phyloP scores from a whole-genome alignment of 1,140 invertebrate species.

The Pissodes strobi region DNA sequence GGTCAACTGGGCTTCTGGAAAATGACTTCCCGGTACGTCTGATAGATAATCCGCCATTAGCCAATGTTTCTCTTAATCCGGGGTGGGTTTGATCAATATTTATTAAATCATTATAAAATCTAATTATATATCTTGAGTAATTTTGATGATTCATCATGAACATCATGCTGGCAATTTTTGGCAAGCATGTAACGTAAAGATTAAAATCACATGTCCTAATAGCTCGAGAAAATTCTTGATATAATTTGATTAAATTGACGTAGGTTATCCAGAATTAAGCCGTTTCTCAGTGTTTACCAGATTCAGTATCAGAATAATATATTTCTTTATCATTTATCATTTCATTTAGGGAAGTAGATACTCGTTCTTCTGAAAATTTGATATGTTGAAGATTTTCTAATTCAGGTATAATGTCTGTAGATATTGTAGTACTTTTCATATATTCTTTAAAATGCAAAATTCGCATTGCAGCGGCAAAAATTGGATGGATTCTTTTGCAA shows the following conservation, averaged over 20 bases:
- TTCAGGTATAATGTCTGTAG: neutral
- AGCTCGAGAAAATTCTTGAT: neutral
- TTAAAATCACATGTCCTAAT: neutral
- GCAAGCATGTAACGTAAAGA: neutral
- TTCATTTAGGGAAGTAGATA: neutral
- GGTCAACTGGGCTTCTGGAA: too few species aligned
- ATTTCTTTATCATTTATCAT: slow-evolving; percentile 29
- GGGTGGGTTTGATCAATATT: too few species aligned
- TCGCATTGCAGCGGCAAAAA: slow-evolving; percentile 17
- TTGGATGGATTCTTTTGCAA: too few species aligned
- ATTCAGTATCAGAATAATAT: slow-evolving; percentile 33
- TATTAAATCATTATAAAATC: too few species aligned
- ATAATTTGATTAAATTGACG: slow-evolving; percentile 30
- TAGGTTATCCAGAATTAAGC: slow-evolving; percentile 34
- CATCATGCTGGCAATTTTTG: neutral
- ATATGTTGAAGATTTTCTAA: neutral
- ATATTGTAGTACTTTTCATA: neutral
- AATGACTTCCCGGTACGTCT: too few species aligned
- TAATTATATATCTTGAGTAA: too few species aligned
- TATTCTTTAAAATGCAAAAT: slow-evolving; percentile 21
- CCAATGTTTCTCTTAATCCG: too few species aligned
- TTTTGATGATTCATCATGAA: slow-evolving; percentile 19
- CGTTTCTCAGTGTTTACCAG: slow-evolving; percentile 33
- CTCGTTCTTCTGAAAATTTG: neutral
- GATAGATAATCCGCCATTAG: too few species aligned